Evolutionary conservation across 2,113 vertebrate species (phyloP).

Genomic region (Athene cunicularia): DNA sequence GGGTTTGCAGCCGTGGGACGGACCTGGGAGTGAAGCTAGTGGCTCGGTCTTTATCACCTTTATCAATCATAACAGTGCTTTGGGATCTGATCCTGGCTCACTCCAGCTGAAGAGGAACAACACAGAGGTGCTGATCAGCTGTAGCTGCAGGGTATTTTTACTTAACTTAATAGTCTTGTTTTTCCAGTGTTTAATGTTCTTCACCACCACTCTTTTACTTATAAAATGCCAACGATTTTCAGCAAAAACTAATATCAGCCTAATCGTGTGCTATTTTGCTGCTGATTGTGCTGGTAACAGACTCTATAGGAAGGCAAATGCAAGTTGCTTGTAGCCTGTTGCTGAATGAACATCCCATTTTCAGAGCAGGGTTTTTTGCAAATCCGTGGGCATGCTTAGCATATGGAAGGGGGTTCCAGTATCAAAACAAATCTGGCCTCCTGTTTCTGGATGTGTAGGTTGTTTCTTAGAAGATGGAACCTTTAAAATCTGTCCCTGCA

Average conservation of each 20-base stretch:
- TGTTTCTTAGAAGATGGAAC: conserved; percentile 68
- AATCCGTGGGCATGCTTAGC: conserved; percentile 49
- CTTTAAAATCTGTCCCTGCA: conserved; percentile 62
- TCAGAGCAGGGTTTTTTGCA: conserved; percentile 53
- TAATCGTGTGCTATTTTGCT: background rate
- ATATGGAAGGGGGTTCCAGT: conserved; percentile 66
- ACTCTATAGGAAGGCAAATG: background rate
- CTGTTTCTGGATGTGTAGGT: conserved; percentile 65
- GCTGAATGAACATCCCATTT: conserved; percentile 52
- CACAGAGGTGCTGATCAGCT: background rate
- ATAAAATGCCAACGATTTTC: background rate
- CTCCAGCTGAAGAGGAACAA: background rate
- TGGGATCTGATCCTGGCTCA: background rate
- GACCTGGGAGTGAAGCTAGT: fast-evolving
- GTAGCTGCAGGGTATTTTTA: background rate
- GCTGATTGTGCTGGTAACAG: background rate
- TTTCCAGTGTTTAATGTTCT: background rate
- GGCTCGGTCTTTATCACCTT: background rate
- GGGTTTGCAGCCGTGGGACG: background rate
- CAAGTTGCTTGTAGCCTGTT: background rate
- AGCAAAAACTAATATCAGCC: background rate
- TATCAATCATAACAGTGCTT: fast-evolving
- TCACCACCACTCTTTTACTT: background rate
- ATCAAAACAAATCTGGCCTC: conserved; percentile 68
- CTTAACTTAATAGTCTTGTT: background rate